These are phyloP conservation scores for Drosophila bifasciata DNA, from an alignment of 1,140 invertebrate genomes.

Conservation along the genomic window DNA sequence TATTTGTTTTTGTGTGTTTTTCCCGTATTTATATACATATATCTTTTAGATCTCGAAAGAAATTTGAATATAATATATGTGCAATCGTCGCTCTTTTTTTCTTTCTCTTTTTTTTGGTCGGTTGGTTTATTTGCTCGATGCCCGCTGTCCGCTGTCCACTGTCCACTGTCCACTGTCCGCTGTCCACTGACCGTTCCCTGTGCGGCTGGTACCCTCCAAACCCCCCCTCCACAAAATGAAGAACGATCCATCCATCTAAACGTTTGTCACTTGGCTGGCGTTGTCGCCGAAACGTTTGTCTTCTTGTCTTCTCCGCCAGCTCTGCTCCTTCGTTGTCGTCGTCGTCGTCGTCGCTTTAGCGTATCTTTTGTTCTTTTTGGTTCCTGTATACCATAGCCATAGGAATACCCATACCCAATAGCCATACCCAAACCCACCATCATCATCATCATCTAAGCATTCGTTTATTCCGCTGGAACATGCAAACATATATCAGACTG, in stretches of 20 bases:
- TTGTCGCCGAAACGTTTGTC: slow-evolving; percentile 80
- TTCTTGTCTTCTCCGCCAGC: slow-evolving; percentile 63
- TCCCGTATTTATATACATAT: slow-evolving; percentile 73
- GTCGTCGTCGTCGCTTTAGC: slow-evolving; percentile 37
- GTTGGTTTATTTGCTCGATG: slow-evolving; percentile 60
- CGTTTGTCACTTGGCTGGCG: slow-evolving; percentile 76
- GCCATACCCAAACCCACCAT: slow-evolving; percentile 24
- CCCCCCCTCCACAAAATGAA: slow-evolving; percentile 47
- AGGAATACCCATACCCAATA: no score
- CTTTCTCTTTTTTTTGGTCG: slow-evolving; percentile 61
- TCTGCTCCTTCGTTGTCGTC: slow-evolving; percentile 64
- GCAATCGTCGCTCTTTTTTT: slow-evolving; percentile 75
- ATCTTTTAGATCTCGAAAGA: slow-evolving; percentile 75
- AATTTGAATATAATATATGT: slow-evolving; percentile 84
- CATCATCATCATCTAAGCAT: slow-evolving; percentile 48
- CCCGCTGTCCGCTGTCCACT: slow-evolving; percentile 5
- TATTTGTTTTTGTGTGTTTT: slow-evolving; percentile 40
- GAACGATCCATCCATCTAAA: slow-evolving; percentile 80
- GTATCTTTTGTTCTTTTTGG: slow-evolving; percentile 36
- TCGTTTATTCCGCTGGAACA: slow-evolving; percentile 48
- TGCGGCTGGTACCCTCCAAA: neutral
- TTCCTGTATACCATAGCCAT: no score
- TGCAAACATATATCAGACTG: slow-evolving; percentile 54
- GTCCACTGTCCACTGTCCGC: slow-evolving; percentile 19
- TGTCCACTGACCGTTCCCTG: slow-evolving; percentile 19